Evolutionary conservation across 92 coral and sea anemone genomes (phyloP).

Genomic region (Porites lobata): DNA sequence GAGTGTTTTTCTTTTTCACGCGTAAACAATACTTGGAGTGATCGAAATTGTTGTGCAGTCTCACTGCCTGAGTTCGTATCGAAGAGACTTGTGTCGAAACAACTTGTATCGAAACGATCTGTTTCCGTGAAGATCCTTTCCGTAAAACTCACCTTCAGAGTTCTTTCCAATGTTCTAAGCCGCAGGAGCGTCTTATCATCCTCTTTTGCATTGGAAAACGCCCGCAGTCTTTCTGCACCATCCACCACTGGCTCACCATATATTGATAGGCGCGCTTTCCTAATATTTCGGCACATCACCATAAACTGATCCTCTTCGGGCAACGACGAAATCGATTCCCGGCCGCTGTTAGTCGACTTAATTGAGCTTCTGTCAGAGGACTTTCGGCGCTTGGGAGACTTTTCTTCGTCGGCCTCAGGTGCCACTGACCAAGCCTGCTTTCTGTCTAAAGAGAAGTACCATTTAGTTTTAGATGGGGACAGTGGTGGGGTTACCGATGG

Average conservation of each 20-base stretch:
- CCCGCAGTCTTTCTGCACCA: conserved; percentile 77
- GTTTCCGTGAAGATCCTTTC: not conserved
- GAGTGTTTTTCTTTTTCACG: no score
- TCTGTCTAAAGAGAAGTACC: conserved; percentile 75
- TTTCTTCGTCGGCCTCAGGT: conserved; percentile 24
- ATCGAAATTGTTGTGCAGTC: no score
- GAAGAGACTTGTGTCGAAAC: not conserved
- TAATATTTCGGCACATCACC: conserved; percentile 77
- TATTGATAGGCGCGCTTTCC: conserved; percentile 80
- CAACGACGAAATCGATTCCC: conserved; percentile 3
- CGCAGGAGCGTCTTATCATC: conserved; percentile 49
- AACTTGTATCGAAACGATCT: no score
- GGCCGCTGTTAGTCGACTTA: conserved; percentile 5
- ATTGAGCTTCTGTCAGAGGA: conserved; percentile 19
- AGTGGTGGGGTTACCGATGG: not conserved
- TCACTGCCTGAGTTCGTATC: not conserved
- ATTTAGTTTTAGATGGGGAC: conserved; percentile 58
- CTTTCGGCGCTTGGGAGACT: conserved; percentile 4
- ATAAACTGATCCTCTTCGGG: conserved; percentile 80
- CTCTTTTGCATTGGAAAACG: conserved; percentile 70
- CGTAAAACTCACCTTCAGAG: conserved; percentile 79
- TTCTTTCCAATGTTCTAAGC: conserved; percentile 76
- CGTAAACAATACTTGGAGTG: no score
- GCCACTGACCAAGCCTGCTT: conserved; percentile 64
- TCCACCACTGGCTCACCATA: conserved; percentile 81